Conservation (phyloP, 2,113 vertebrate genomes). For the Oncorhynchus masou region DNA sequence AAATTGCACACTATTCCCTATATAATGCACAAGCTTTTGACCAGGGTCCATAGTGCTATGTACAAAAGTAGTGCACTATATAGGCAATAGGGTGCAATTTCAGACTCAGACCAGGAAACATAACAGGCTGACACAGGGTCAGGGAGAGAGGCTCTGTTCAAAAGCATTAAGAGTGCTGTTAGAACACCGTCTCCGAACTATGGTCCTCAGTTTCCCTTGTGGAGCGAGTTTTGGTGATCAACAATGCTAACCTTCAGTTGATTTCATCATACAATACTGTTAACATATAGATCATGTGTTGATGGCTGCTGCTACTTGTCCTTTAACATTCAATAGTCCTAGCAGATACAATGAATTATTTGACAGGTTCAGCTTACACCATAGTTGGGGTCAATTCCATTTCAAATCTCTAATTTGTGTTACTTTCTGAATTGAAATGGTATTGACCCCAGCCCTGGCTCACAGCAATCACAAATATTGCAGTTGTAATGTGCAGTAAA, state of each 20-base stretch:
- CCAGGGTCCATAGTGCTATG: no score
- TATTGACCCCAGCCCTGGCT: neutral
- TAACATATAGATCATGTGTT: slow-evolving; percentile 35
- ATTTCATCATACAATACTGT: neutral
- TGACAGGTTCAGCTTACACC: neutral
- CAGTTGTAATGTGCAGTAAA: neutral
- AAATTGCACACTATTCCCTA: no score
- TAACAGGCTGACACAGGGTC: neutral
- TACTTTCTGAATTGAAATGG: no score
- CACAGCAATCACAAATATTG: neutral
- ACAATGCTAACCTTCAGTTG: slow-evolving; percentile 56
- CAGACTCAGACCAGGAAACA: no score
- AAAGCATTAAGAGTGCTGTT: slow-evolving; percentile 22
- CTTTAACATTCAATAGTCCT: slow-evolving; percentile 52
- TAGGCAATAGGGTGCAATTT: no score
- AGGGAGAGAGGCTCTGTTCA: slow-evolving; percentile 41
- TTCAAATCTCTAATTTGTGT: no score
- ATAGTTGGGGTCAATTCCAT: neutral
- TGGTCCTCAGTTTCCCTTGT: slow-evolving; percentile 34
- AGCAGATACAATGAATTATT: neutral
- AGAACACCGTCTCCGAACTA: slow-evolving; percentile 14
- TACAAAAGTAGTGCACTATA: no score
- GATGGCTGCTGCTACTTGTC: slow-evolving; percentile 8
- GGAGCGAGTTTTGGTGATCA: slow-evolving; percentile 45
- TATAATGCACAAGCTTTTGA: no score